Base-by-base conservation (phyloP, 2,113 vertebrate species). In the Elephantulus edwardii region DNA sequence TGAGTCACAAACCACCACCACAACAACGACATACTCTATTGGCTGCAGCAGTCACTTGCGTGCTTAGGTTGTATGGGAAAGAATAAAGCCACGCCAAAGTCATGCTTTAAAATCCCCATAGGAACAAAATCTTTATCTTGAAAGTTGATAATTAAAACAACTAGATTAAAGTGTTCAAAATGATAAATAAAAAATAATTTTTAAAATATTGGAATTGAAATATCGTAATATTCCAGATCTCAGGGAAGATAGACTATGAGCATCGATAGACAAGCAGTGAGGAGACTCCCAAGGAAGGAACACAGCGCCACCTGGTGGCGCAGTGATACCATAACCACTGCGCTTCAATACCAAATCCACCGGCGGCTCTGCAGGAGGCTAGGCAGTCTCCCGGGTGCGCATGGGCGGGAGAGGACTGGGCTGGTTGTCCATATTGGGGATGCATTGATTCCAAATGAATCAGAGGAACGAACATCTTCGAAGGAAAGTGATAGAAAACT, bases 221-320 rank as follows among this genome's bases (percentile, higher is more conserved):
- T 83, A 9, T n/a, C 14, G 22, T 52, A 38, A 20, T 26, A 62
- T 48, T 70, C 28, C n/a, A 48, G 33, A 48, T 1, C 14, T n/a
- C 20, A 2, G 54, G 48, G 8, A 50, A 50, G 48, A 50, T 50
- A 50, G 48, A 50, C 8, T 50, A 50, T 10, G n/a, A n/a, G n/a
- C n/a, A n/a, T n/a, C n/a, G n/a, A n/a, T n/a, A n/a, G n/a, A n/a
- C 33, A 6, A 2, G 17, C 1, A 1, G 14, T 7, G 8, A 42
- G 0, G 19, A 13, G 40, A 20, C 58, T 24, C 3, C 26, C 17
- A 46, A 26, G 1, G 64, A 35, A 42, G 62, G 77, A n/a, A 33
- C 30, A 50, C 82, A 62, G 40, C 24, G 0, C 52, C 52, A 38
- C 68, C 89, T 84, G n/a, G n/a, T n/a, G n/a, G n/a, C n/a, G n/a